Conservation (phyloP, 2,113 vertebrate genomes). For the Pachycephala philippinensis region DNA sequence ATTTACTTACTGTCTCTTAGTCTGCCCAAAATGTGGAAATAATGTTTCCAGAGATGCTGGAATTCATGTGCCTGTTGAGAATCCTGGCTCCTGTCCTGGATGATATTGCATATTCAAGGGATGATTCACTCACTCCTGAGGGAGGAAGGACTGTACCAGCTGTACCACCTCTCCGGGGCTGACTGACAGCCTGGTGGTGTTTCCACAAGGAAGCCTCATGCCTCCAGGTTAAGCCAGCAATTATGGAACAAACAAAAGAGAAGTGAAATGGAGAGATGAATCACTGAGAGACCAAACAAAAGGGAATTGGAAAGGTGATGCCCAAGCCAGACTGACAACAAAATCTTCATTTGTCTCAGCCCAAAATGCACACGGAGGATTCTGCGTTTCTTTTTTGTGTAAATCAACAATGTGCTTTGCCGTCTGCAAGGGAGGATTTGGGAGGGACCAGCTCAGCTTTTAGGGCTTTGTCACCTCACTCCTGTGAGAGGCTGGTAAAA, state of each 20-base stretch:
- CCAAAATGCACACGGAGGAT: not conserved
- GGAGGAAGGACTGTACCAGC: conserved; percentile 59
- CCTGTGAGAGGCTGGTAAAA: not conserved
- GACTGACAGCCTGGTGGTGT: conserved; percentile 27
- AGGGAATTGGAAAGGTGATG: not conserved
- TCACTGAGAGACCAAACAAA: not conserved
- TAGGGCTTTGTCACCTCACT: not conserved
- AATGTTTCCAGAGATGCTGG: conserved; percentile 56
- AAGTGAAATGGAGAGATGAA: not conserved
- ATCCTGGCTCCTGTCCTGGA: conserved; percentile 59
- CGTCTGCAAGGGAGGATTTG: not conserved
- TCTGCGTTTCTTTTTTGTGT: not conserved
- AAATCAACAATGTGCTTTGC: not conserved
- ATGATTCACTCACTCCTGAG: conserved; percentile 46
- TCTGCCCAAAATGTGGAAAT: conserved; percentile 56
- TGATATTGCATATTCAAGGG: conserved; percentile 63
- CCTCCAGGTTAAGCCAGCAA: conserved; percentile 51
- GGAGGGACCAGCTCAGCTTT: not conserved
- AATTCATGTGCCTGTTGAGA: conserved; percentile 48
- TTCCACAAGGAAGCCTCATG: conserved; percentile 41
- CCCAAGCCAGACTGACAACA: not conserved
- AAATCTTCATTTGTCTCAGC: not conserved
- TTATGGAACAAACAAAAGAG: conserved; percentile 34
- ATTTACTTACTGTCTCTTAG: conserved; percentile 52
- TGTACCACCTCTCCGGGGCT: conserved; percentile 32